Percentiles rank a stretch among this genome's conserved stretches.
phyloP scores from a whole-genome alignment of 2,797 vertebrate species.

The Threskiornis aethiopicus region DNA sequence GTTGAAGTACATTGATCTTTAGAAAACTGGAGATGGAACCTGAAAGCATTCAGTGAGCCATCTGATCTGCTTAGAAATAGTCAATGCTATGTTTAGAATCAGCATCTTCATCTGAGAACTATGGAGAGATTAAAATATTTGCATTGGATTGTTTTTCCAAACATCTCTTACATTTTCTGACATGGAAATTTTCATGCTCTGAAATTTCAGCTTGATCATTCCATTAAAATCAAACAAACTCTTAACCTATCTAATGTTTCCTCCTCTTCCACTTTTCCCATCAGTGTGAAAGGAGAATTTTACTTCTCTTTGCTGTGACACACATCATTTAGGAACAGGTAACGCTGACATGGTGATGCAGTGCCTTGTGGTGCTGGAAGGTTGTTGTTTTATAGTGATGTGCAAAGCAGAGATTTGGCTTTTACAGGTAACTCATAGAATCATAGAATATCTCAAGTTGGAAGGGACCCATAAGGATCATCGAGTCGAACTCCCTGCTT shows the following conservation, averaged over 20 bases:
- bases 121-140: not conserved
- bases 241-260: not conserved
- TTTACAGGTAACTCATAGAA: not conserved
- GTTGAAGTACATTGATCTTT: not conserved
- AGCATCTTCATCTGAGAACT: not conserved
- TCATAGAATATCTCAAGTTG: not conserved
- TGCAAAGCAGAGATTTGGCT: not conserved
- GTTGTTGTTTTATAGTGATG: not conserved
- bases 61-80: not conserved
- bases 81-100: not conserved
- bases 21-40: not conserved
- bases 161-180: not conserved
- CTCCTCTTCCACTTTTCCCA: not conserved
- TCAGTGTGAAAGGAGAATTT: not conserved
- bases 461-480: not conserved
- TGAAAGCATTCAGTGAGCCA: not conserved
- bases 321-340: not conserved
- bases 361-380: not conserved
- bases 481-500: rapidly evolving
- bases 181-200: not conserved
- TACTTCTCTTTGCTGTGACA: not conserved
- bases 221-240: rapidly evolving
- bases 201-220: not conserved
- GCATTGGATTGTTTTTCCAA: not conserved
- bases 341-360: rapidly evolving